Conservation (phyloP, 1,140 invertebrate genomes). For the Lamellibrachia luymesi region DNA sequence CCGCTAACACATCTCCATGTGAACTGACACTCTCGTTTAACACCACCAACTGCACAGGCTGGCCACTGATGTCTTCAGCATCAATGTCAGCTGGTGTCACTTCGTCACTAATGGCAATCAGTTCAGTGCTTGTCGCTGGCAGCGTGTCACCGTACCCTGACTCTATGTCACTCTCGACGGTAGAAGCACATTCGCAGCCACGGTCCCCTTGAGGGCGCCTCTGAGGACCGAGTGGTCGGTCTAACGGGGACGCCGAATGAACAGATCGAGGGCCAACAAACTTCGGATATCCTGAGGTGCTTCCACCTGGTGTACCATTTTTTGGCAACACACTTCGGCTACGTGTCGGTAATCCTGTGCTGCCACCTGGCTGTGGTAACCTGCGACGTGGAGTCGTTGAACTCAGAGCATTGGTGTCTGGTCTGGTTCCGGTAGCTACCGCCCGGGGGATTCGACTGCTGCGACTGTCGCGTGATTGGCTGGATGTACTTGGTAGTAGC, state of each 20-base stretch:
- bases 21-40: constrained; percentile 11
- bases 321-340: background rate
- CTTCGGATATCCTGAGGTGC: background rate
- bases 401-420: background rate
- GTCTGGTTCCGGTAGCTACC: background rate
- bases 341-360: background rate
- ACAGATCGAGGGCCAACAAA: background rate
- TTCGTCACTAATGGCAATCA: background rate
- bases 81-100: background rate
- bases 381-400: background rate
- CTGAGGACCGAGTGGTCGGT: background rate
- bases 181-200: background rate
- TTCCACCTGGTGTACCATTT: background rate
- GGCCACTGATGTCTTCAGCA: background rate
- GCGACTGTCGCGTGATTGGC: background rate
- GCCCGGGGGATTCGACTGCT: background rate
- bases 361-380: background rate
- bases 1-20: background rate
- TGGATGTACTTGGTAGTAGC: background rate
- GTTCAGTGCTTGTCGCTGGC: constrained; percentile 5
- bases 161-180: background rate
- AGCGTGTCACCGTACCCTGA: constrained; percentile 10
- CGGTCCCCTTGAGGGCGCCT: background rate
- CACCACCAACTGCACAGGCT: background rate
- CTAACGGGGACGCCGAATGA: background rate